Evolutionary conservation across 2,113 vertebrate genomes (phyloP).

Genomic region (Coptodon rendalli): DNA sequence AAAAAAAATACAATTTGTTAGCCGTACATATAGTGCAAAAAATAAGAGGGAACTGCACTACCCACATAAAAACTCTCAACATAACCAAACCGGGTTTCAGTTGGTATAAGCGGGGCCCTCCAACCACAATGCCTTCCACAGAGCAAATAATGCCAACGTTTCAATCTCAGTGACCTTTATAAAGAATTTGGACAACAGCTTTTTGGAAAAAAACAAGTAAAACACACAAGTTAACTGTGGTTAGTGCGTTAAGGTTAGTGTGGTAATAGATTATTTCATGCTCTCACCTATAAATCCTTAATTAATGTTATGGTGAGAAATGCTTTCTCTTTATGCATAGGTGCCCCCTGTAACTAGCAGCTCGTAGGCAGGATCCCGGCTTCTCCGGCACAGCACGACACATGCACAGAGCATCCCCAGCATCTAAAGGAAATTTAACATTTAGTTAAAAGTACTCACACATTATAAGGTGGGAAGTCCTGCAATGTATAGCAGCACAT

Average conservation of each 20-base stretch:
- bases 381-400: slow-evolving; percentile 85
- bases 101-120: not conserved
- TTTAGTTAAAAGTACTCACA: not conserved
- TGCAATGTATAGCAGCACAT: not conserved
- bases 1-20: slow-evolving; percentile 27
- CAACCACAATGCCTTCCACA: not conserved
- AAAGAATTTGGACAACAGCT: slow-evolving; percentile 22
- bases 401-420: slow-evolving; percentile 93
- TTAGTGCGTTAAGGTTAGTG: slow-evolving; percentile 20
- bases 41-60: slow-evolving; percentile 45
- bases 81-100: not conserved
- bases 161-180: not conserved
- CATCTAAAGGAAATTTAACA: slow-evolving; percentile 66
- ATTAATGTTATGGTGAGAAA: not conserved
- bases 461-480: not conserved
- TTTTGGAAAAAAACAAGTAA: slow-evolving; percentile 13
- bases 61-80: slow-evolving; percentile 1
- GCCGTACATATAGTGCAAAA: slow-evolving; percentile 61
- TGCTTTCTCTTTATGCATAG: slow-evolving; percentile 74
- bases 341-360: slow-evolving; percentile 87
- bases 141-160: not conserved
- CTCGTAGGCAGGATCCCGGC: slow-evolving; percentile 87
- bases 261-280: slow-evolving; percentile 12
- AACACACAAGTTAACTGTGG: not conserved
- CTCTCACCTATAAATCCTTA: slow-evolving; percentile 53